Evolutionary conservation across 92 coral and sea anemone species (phyloP), one percentile per base, ranked within the genome.

Genomic region (Porites evermanni): DNA sequence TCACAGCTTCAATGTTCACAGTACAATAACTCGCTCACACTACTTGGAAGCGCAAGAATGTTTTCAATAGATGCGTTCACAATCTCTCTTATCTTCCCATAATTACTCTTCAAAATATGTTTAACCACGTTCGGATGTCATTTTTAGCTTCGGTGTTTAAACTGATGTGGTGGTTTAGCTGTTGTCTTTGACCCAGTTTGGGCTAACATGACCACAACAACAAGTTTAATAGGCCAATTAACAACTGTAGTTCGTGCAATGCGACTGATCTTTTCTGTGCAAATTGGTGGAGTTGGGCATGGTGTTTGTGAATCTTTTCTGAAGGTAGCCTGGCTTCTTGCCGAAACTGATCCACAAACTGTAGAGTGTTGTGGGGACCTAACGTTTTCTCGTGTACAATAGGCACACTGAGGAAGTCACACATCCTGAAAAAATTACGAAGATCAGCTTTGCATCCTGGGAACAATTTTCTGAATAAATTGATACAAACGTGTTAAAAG

Each of bases 341-440:
- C 14, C 51, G 88, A 52, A 32, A 82, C 91, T 20, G 74, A 38
- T 74, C 86, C 1, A 80, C 88, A 65, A 82, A 88, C 20, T 75
- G 47, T 20, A 82, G 26, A 32, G 67, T 82, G 4, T 84, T 68
- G 3, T 74, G 12, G 16, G 88, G 88, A 2, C 87, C 84, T 19
- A 80, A 38, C 7, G 83, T 88, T 65, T 88, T 72, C n/a, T 74
- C 67, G 11, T 75, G 84, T 3, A 88, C 88, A 18, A 88, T 69
- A 12, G 91, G 88, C 3, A 89, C 81, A 11, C 93, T 89, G 54
- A 89, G 83, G 53, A 60, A 88, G 9, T 78, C 16, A n/a, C 89
- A 89, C 29, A 92, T 38, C n/a, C 4, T 2, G 3, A 85, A 53
- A 84, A 91, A 91, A 32, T 75, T 72, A n/a, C 2, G 11, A 0